Evolutionary conservation across 2,888 invertebrate genomes (phyloP).

Genomic region (Calameuta idolon): DNA sequence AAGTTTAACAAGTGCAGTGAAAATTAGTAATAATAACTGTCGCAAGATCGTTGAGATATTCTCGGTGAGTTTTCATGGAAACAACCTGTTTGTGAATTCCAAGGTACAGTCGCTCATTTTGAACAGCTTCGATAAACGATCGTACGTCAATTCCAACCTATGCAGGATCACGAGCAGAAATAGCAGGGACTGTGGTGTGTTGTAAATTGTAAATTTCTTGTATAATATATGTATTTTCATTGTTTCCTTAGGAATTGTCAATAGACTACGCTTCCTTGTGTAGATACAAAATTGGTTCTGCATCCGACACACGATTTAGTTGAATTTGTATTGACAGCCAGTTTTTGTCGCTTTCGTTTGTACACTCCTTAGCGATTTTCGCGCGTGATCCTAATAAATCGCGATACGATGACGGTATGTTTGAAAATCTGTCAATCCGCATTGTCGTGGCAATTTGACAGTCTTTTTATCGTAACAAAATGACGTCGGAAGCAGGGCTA

Average conservation of each 20-base stretch:
- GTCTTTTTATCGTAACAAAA: background rate
- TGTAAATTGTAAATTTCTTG: background rate
- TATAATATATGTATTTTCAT: background rate
- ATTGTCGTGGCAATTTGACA: background rate
- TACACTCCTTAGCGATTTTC: background rate
- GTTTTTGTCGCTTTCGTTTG: background rate
- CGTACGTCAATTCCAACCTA: background rate
- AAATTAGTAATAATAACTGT: background rate
- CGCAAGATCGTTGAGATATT: background rate
- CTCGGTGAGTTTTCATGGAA: background rate
- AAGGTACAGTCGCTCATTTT: background rate
- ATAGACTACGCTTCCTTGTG: background rate
- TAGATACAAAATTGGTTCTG: background rate
- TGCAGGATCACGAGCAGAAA: background rate
- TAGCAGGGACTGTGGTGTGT: background rate
- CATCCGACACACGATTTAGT: background rate
- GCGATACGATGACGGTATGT: background rate
- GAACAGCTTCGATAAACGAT: background rate
- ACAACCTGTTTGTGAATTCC: background rate
- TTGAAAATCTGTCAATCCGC: background rate
- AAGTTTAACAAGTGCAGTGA: background rate
- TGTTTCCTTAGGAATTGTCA: background rate
- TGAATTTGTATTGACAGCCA: background rate
- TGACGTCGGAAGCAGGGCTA: background rate
- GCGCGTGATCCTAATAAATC: background rate